Conservation (phyloP, 2,113 vertebrate species). For the Datnioides undecimradiatus region DNA sequence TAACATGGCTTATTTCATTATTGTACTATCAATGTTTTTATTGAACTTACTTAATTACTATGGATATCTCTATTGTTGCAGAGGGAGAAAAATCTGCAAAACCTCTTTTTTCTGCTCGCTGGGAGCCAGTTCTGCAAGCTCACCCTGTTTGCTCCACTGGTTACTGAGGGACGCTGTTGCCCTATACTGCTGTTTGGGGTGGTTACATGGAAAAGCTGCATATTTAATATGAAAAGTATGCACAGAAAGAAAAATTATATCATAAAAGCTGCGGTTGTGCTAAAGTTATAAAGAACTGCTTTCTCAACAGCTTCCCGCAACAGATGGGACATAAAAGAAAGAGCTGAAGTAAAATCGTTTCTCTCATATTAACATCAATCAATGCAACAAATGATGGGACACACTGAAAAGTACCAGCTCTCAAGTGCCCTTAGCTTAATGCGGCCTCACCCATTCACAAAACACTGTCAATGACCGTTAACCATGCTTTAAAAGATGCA, state of each 20-base stretch:
- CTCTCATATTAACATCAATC: conserved; percentile 34
- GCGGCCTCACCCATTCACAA: neutral
- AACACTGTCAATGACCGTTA: conserved; percentile 7
- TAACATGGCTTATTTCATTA: conserved; percentile 74
- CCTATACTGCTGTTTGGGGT: conserved; percentile 50
- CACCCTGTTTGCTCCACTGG: conserved; percentile 34
- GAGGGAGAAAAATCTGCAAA: conserved; percentile 32
- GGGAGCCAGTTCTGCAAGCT: conserved; percentile 33
- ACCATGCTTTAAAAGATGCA: neutral
- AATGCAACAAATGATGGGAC: conserved; percentile 12
- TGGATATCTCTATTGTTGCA: conserved; percentile 59
- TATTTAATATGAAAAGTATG: conserved; percentile 51
- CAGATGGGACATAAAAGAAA: conserved; percentile 8
- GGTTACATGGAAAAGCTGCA: conserved; percentile 42
- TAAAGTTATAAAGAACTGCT: conserved; percentile 32
- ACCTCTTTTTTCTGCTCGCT: conserved; percentile 9
- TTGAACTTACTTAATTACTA: conserved; percentile 65
- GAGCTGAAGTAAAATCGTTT: too few species aligned
- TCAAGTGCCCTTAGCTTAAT: neutral
- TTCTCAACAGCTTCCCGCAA: neutral
- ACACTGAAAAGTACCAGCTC: neutral
- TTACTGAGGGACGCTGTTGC: conserved; percentile 21
- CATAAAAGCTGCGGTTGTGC: conserved; percentile 45
- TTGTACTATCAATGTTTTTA: conserved; percentile 69
- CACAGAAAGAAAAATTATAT: conserved; percentile 50